Base-by-base conservation (phyloP, 1,140 invertebrate genomes). In the Tetramorium parvispinum region DNA sequence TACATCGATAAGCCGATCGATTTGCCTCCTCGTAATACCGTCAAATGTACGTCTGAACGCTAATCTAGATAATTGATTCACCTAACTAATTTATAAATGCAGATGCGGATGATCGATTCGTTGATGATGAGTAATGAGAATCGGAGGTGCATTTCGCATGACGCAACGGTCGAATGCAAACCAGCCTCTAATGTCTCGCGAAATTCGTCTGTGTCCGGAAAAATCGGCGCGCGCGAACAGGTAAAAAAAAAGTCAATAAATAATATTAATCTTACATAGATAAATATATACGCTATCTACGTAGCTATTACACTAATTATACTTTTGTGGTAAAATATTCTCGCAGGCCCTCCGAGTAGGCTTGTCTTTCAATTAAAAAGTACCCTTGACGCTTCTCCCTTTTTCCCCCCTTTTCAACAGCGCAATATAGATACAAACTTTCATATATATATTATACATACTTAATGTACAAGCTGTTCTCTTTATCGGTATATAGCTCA, bases 251-350 rank as follows among this genome's bases (percentile, higher is more conserved):
- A 91, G 89, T 94, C 89, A 93, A 93, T 94, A 94, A 94, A 93
- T 94, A 94, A 92, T 91, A 88, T 91, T 85, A 91, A 82, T 90
- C 90, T 91, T 88, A 90, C 85, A 91, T 92, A 93, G 82, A 92
- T 93, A 94, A 92, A 93, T 93, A 93, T 93, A 75, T 89, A 87
- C 53, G 79, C 75, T 86, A 70, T 87, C 87, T 89, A 91, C 55
- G 91, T 88, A 91, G 85, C 92, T 94, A 94, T 88, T 88, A 79
- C 18, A 85, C 85, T 93, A 92, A 91, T 92, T 91, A 94, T 93
- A 94, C 92, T 94, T 94, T 93, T 93, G 91, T 94, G 93, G 92
- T 94, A 94, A 92, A 93, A 94, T 93, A 94, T 93, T 93, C 92
- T 90, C 71, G 65, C 91, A 90, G 89, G 88, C 87, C 85, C 32